Evolutionary conservation across 2,797 vertebrate genomes (phyloP), one percentile per base, ranked within the genome.

Genomic region (Propithecus deckenii): DNA sequence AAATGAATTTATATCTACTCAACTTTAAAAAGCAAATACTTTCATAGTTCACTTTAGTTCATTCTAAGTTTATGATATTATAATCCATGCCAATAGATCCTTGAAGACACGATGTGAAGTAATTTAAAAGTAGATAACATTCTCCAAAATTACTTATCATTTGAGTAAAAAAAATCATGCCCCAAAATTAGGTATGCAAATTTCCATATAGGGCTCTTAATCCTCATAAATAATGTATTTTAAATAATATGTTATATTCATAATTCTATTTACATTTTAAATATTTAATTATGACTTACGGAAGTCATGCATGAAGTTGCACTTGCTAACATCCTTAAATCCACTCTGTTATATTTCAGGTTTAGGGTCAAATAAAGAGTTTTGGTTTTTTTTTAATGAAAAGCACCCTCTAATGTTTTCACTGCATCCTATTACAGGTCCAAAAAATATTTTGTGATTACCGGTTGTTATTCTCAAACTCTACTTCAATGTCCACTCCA

Each of bases 231-330:
- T 95, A 95, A 88, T 69, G 38, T 69, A 65, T 79, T 15, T 0
- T 35, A 93, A 92, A 69, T 89, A 80, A 80, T 85, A 59, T 55
- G 7, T 9, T 63, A n/a, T 35, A 76, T 75, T 55, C 15, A 63
- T 63, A 79, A 84, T 87, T 93, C 32, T n/a, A 22, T 61, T 88
- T 91, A 61, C 25, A 85, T 61, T 69, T 95, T 89, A 41, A 79
- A 91, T 61, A 74, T 85, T 87, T 89, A 32, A 57, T 52, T 92
- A 48, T 41, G 35, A 72, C n/a, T 72, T 78, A 38, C 0, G 59
- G 7, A 72, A 86, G 4, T 72, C 7, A 35, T 86, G 15, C 13
- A 46, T 17, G n/a, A 84, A 9, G 50, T 41, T 69, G 13, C 4
- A n/a, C 72, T 96, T 92, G 28, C 30, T 57, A 92, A 50, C 1